phyloP scores from a whole-genome alignment of 2,113 vertebrate species.

The Corynorhinus townsendii region DNA sequence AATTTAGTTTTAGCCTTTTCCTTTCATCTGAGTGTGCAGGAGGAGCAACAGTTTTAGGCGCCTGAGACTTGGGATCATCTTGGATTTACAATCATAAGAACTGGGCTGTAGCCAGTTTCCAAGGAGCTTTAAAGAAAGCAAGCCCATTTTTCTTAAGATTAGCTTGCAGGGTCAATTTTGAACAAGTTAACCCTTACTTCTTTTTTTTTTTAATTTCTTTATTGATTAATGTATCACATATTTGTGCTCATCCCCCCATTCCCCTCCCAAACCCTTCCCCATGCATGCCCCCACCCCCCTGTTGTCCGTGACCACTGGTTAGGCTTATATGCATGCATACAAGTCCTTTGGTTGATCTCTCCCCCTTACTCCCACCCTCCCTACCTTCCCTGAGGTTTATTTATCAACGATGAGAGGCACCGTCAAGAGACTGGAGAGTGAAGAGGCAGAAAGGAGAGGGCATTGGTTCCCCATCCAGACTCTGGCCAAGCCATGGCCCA shows the following conservation, averaged over 20 bases:
- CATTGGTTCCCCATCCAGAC: fast-evolving
- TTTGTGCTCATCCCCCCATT: no score
- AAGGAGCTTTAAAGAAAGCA: not conserved
- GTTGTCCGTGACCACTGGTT: no score
- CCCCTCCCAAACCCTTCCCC: no score
- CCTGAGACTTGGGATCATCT: no score
- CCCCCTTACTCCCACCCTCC: no score
- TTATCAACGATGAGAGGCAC: not conserved
- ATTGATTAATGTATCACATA: no score
- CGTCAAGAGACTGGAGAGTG: not conserved
- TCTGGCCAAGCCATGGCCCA: not conserved
- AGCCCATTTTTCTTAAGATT: not conserved
- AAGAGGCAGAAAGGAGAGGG: not conserved
- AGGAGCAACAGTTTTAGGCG: not conserved
- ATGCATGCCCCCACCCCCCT: no score
- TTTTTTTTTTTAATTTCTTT: no score
- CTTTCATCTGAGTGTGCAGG: not conserved
- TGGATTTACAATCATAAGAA: not conserved
- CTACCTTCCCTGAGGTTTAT: no score
- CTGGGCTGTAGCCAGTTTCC: not conserved
- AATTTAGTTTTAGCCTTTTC: not conserved
- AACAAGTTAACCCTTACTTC: not conserved
- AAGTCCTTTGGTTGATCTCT: no score
- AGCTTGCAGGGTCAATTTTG: not conserved
- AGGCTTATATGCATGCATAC: no score